Evolutionary conservation across 1,140 invertebrate genomes (phyloP).

Genomic region (Gryon sp.): DNA sequence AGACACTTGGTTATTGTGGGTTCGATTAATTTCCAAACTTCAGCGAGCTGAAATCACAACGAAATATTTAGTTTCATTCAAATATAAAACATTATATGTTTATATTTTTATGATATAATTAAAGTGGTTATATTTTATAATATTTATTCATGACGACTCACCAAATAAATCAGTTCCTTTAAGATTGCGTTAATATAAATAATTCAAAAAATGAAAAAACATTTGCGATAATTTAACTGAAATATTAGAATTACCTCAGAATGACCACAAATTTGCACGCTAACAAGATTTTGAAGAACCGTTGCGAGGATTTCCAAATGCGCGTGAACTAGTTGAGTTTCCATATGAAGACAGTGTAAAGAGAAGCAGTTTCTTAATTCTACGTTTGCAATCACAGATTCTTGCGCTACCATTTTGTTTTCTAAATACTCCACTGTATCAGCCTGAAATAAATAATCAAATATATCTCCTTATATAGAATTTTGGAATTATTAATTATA

Average conservation of each 20-base stretch:
- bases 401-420: conserved; percentile 85
- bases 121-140: background rate
- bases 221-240: conserved; percentile 48
- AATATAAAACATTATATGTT: background rate
- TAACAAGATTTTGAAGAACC: conserved; percentile 82
- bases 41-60: conserved; percentile 78
- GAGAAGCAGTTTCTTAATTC: conserved; percentile 86
- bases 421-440: conserved; percentile 85
- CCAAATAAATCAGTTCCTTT: too few relatives aligned
- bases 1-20: conserved; percentile 81
- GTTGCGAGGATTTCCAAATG: conserved; percentile 84
- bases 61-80: conserved; percentile 37
- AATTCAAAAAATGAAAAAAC: conserved; percentile 3
- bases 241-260: conserved; percentile 82
- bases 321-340: conserved; percentile 86
- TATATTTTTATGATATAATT: background rate
- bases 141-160: background rate
- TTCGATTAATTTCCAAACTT: conserved; percentile 82
- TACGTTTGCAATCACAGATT: conserved; percentile 85
- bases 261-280: conserved; percentile 82
- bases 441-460: conserved; percentile 75
- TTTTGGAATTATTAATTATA: too few relatives aligned
- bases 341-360: conserved; percentile 86
- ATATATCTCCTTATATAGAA: too few relatives aligned
- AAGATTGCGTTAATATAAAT: background rate